A percentile compares a stretch with the other conserved stretches of the same genome.
Evolutionary conservation across 2,113 vertebrate species (phyloP).

Genomic region (Rynchops niger): DNA sequence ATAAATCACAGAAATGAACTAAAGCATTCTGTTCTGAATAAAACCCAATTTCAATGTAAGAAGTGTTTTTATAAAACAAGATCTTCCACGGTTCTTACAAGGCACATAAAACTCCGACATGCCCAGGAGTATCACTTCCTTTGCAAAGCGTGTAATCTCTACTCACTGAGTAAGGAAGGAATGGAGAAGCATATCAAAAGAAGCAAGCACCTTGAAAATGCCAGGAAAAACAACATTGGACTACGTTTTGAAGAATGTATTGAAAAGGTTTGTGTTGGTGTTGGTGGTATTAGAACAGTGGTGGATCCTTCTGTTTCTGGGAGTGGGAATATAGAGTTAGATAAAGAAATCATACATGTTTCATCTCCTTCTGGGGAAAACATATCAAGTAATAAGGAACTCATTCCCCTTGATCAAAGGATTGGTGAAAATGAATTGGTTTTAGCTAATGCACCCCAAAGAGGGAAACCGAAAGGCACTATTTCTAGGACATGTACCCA

Average conservation of each 20-base stretch:
- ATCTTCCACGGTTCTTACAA: constrained; percentile 83
- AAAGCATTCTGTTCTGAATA: constrained; percentile 73
- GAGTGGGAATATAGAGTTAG: constrained; percentile 50
- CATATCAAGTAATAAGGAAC: constrained; percentile 3
- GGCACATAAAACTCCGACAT: constrained; percentile 85
- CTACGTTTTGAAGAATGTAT: constrained; percentile 83
- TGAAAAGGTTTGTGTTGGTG: constrained; percentile 82
- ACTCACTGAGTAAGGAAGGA: constrained; percentile 85
- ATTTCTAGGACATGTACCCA: constrained; percentile 85
- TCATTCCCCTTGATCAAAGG: background rate
- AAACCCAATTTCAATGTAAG: constrained; percentile 86
- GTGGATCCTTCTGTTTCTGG: constrained; percentile 54
- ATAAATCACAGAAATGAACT: constrained; percentile 56
- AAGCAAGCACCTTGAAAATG: constrained; percentile 85
- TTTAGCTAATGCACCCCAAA: constrained; percentile 71
- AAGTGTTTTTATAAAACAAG: constrained; percentile 89
- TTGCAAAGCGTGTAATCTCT: constrained; percentile 89
- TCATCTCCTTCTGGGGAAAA: constrained; percentile 31
- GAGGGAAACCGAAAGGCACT: constrained; percentile 82
- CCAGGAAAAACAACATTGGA: constrained; percentile 79
- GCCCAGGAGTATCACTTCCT: constrained; percentile 84
- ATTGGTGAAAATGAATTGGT: constrained; percentile 36
- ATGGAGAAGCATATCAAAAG: constrained; percentile 91
- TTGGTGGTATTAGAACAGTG: constrained; percentile 68
- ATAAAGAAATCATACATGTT: constrained; percentile 34